Evolutionary conservation across 2,888 invertebrate genomes (phyloP).

Genomic region (Xiphydria camelus): DNA sequence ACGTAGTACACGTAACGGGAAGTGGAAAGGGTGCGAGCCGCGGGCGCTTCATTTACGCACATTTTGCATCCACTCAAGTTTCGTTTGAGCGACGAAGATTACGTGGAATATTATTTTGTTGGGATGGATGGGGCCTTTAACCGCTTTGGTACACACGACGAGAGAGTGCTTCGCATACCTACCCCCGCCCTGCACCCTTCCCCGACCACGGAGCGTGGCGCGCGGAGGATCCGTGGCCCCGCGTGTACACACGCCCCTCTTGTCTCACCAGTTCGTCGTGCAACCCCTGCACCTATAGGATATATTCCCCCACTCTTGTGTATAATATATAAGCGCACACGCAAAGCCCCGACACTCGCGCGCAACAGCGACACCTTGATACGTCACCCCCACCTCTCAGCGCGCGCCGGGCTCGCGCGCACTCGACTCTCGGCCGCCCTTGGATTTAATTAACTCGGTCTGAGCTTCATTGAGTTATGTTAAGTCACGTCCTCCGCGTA

Average conservation of each 20-base stretch:
- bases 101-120: slow-evolving; percentile 44
- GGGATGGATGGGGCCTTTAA: slow-evolving; percentile 23
- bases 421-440: slow-evolving; percentile 18
- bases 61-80: slow-evolving; percentile 44
- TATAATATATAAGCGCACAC: slow-evolving; percentile 1
- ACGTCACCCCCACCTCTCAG: slow-evolving; percentile 11
- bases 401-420: not conserved
- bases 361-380: slow-evolving; percentile 18
- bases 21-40: slow-evolving; percentile 24
- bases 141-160: slow-evolving; percentile 23
- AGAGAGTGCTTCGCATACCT: too few relatives aligned
- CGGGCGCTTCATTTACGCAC: slow-evolving; percentile 41
- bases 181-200: slow-evolving; percentile 15
- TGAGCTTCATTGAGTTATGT: slow-evolving; percentile 46
- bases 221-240: not conserved
- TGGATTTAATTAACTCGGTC: slow-evolving; percentile 46
- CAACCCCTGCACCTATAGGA: slow-evolving; percentile 2
- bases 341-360: too few relatives aligned
- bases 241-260: slow-evolving; percentile 5
- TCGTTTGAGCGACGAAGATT: slow-evolving; percentile 44
- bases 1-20: too few relatives aligned
- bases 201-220: slow-evolving; percentile 8
- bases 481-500: slow-evolving; percentile 43
- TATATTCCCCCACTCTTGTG: not conserved
- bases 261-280: slow-evolving; percentile 1